phyloP scores from a whole-genome alignment of 1,140 invertebrate species.

The Campoletis sonorensis region DNA sequence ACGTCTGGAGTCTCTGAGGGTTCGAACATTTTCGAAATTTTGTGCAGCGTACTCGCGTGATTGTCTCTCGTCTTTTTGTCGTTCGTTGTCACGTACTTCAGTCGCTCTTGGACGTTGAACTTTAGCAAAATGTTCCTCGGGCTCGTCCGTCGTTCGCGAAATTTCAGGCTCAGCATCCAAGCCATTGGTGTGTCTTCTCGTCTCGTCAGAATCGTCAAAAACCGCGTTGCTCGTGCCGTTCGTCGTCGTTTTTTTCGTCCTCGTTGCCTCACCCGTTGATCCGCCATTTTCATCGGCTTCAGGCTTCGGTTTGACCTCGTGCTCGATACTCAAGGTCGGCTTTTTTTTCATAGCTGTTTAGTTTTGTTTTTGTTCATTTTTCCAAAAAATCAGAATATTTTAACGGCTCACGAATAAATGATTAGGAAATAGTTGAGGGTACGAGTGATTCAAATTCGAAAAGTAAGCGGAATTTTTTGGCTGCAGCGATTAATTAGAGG shows the following conservation, averaged over 20 bases:
- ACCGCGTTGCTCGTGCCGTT: constrained; percentile 55
- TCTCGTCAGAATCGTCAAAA: constrained; percentile 53
- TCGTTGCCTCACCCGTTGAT: not conserved
- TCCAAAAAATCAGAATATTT: constrained; percentile 14
- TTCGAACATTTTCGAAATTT: constrained; percentile 61
- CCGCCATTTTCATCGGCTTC: constrained; percentile 37
- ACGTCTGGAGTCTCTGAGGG: constrained; percentile 53
- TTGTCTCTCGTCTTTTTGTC: constrained; percentile 60
- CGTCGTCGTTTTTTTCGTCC: constrained; percentile 50
- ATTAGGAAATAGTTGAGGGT: too few species aligned
- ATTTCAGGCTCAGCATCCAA: not conserved
- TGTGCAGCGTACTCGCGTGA: constrained; percentile 63
- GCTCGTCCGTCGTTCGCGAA: constrained; percentile 34
- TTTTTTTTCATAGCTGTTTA: constrained; percentile 49
- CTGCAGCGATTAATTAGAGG: too few species aligned
- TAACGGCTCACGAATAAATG: not conserved
- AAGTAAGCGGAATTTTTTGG: too few species aligned
- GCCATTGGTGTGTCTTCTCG: not conserved
- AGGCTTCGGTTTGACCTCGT: constrained; percentile 53
- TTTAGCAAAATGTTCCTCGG: constrained; percentile 20
- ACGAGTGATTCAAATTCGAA: too few species aligned
- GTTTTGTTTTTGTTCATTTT: constrained; percentile 5
- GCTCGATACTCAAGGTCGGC: constrained; percentile 58
- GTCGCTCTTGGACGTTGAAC: constrained; percentile 35
- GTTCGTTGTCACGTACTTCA: constrained; percentile 50